phyloP scores from a whole-genome alignment of 1,140 invertebrate genomes.

The Anadara kagoshimensis region DNA sequence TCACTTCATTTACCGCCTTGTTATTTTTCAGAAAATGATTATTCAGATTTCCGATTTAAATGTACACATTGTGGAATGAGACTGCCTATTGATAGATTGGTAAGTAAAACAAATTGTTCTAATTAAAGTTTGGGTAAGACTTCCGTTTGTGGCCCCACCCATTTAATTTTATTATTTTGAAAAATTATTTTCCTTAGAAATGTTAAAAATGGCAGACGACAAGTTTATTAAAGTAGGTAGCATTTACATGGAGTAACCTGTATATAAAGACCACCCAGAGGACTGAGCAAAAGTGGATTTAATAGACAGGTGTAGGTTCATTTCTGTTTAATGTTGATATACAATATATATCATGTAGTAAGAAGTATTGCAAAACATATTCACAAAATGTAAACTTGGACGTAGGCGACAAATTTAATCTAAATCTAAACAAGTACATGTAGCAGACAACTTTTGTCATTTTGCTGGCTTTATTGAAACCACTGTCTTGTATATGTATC shows the following conservation, averaged over 20 bases:
- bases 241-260: neutral
- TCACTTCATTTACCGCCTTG: too few relatives aligned
- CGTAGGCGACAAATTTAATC: too few relatives aligned
- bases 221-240: neutral
- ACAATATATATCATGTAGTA: neutral
- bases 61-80: slow-evolving; percentile 52
- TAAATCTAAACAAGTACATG: too few relatives aligned
- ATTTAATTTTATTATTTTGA: neutral
- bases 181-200: neutral
- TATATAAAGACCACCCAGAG: too few relatives aligned
- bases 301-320: neutral
- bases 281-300: too few relatives aligned
- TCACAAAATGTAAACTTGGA: too few relatives aligned
- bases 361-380: too few relatives aligned
- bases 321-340: neutral
- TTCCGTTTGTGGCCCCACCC: neutral
- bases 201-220: neutral
- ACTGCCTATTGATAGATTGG: slow-evolving; percentile 32
- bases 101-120: slow-evolving; percentile 11
- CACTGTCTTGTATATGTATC: too few relatives aligned
- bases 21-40: slow-evolving; percentile 30
- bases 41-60: slow-evolving; percentile 35
- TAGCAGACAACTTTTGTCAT: too few relatives aligned
- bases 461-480: too few relatives aligned
- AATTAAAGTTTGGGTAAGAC: neutral